Conservation (phyloP, 1,140 invertebrate genomes). For the Aphidius gifuensis region DNA sequence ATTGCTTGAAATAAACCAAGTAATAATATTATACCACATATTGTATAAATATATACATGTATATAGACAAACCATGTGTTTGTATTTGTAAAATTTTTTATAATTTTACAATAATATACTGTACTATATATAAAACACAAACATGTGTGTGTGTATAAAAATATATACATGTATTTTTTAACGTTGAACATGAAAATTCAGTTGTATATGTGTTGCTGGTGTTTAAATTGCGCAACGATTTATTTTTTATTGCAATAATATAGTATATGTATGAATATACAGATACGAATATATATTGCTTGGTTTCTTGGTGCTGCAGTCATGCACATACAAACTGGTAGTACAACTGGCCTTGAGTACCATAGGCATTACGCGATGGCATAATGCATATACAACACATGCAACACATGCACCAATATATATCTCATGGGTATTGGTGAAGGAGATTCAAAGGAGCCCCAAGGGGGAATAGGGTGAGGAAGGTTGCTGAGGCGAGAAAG, state of each 20-base stretch:
- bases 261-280: conserved; percentile 7
- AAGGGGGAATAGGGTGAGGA: conserved; percentile 19
- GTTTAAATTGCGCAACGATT: conserved; percentile 48
- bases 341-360: conserved; percentile 51
- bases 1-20: conserved; percentile 53
- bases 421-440: conserved; percentile 1
- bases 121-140: background rate
- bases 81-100: conserved; percentile 11
- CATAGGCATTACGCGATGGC: conserved; percentile 48
- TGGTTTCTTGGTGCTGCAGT: conserved; percentile 12
- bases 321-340: conserved; percentile 35
- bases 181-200: conserved; percentile 10
- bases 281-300: conserved; percentile 4
- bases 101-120: conserved; percentile 10
- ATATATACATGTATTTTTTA: background rate
- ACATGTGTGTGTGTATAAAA: conserved; percentile 8
- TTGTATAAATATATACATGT: no score
- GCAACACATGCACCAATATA: no score
- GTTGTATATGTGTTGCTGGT: conserved; percentile 26
- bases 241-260: conserved; percentile 48
- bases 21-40: conserved; percentile 50
- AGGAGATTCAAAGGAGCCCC: background rate
- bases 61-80: background rate
- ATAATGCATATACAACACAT: conserved; percentile 41
- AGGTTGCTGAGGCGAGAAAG: conserved; percentile 2